These are phyloP conservation scores for Halesus radiatus DNA, from an alignment of 1,140 invertebrate genomes.

Conservation along the genomic window DNA sequence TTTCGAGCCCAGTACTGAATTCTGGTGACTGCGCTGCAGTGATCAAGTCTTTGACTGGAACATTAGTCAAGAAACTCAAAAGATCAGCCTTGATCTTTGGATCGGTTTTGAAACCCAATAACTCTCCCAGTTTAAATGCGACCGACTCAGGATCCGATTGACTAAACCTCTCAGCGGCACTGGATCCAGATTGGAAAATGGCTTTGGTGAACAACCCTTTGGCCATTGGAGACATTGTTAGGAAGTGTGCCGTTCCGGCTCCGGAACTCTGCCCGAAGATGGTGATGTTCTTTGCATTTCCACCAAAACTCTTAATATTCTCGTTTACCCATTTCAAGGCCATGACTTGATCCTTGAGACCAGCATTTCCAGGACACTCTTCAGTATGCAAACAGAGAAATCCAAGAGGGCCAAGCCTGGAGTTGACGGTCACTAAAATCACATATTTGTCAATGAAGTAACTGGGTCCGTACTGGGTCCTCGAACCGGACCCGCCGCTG, in stretches of 20 bases:
- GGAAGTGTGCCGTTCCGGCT: conserved; percentile 62
- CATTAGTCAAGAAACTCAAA: conserved; percentile 50
- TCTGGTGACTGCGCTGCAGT: conserved; percentile 58
- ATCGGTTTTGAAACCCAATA: conserved; percentile 66
- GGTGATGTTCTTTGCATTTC: conserved; percentile 75
- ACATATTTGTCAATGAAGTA: conserved; percentile 71
- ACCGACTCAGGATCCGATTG: conserved; percentile 67
- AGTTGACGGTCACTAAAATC: conserved; percentile 74
- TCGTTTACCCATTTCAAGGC: conserved; percentile 77
- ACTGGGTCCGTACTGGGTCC: conserved; percentile 65
- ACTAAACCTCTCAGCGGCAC: conserved; percentile 73
- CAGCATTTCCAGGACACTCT: conserved; percentile 79
- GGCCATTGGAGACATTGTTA: conserved; percentile 55
- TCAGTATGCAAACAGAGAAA: conserved; percentile 78
- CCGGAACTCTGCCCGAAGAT: conserved; percentile 80
- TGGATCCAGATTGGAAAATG: conserved; percentile 72
- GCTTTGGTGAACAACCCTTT: conserved; percentile 58
- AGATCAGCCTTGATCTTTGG: conserved; percentile 61
- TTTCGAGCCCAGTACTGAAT: conserved; percentile 48
- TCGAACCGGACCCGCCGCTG: conserved; percentile 65
- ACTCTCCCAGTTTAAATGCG: conserved; percentile 68
- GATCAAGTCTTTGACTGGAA: conserved; percentile 53
- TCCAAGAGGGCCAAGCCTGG: conserved; percentile 74
- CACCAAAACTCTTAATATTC: conserved; percentile 79
- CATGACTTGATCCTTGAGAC: conserved; percentile 78